Base-by-base conservation (phyloP, 35 echinoderm and acorn worm species). In the Chiridota heheva region DNA sequence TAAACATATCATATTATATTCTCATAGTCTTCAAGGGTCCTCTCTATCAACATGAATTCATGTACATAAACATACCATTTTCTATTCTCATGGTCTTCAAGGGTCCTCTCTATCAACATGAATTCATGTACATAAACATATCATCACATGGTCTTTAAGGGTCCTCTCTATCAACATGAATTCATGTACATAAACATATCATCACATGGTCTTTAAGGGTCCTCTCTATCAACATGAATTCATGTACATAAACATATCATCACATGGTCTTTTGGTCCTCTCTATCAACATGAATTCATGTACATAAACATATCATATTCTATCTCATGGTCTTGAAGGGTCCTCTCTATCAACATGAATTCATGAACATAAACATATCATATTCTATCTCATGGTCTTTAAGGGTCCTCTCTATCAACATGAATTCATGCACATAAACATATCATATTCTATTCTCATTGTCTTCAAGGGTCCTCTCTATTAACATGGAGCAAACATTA, bases 311-410 rank as follows among this genome's bases (percentile, higher is more conserved):
- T n/a, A n/a, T n/a, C n/a, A 39, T 90, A 91, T 24, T 91, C 89
- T 1, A n/a, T n/a, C n/a, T n/a, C n/a, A n/a, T n/a, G n/a, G n/a
- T n/a, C n/a, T n/a, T n/a, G 89, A 17, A n/a, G n/a, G n/a, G n/a
- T n/a, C n/a, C n/a, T n/a, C n/a, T n/a, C n/a, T n/a, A n/a, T n/a
- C n/a, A n/a, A n/a, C n/a, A n/a, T n/a, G n/a, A n/a, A n/a, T 87
- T 84, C 95, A 88, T 91, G 42, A 84, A 83, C 37, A 92, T 40
- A 42, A 98, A 76, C 20, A 98, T 75, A 69, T 98, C 95, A 39
- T 90, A 91, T 24, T 91, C 89, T 1, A 98, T 66, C 56, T 98
- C 95, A 69, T 98, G 89, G 46, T 98, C 95, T 40, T 98, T 89
- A 17, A 91, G 31, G 4, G 84, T 76, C 47, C 95, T 83, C 77